Evolutionary conservation across 2,888 invertebrate species (phyloP), one percentile per base, ranked within the genome.

Genomic region (Tuta absoluta): DNA sequence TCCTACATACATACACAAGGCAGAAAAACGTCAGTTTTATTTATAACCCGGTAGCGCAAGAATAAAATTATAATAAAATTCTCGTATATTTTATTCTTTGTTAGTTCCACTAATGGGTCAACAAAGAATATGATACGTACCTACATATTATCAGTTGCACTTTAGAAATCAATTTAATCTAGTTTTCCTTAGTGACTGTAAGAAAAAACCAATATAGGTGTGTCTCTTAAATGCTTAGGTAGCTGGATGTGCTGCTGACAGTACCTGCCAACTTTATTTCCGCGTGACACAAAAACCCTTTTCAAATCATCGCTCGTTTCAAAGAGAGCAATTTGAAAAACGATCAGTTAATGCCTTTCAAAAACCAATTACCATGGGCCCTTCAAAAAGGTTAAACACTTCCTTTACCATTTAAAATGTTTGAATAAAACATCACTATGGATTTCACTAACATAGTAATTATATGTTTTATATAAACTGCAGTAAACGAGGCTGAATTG

Each of bases 351-450:
- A 61, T 33, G 61, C 33, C 61, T 48, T 61, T 61, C 28, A 28
- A 49, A 49, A 61, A 49, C 61, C 61, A 61, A 61, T 61, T 61
- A 60, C 33, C 41, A 45, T 38, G 21, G 21, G 21, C 45, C 60
- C 24, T 49, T 48, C 61, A 28, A 49, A n/a, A 41, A 60, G 8
- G 60, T 45, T 60, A 33, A 48, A 61, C 49, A 61, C 61, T 61
- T 61, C 61, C 61, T 60, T 60, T 45, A 56, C 17, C 45, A n/a
- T 60, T 60, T 58, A 19, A 58, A 58, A 58, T 60, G 60, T 60
- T 60, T 56, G 56, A n/a, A 24, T 56, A 24, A 56, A 56, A 56
- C 56, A 28, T 56, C 5, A 56, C 56, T 28, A 28, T 28, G 56
- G 14, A 7, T 56, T 33, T 17, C 8, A 51, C 56, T 28, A 28